Percentiles rank a stretch among this genome's conserved stretches.
These are phyloP conservation scores for Porites cylindrica DNA, from an alignment of 92 coral and sea anemone genomes.

Conservation along the genomic window DNA sequence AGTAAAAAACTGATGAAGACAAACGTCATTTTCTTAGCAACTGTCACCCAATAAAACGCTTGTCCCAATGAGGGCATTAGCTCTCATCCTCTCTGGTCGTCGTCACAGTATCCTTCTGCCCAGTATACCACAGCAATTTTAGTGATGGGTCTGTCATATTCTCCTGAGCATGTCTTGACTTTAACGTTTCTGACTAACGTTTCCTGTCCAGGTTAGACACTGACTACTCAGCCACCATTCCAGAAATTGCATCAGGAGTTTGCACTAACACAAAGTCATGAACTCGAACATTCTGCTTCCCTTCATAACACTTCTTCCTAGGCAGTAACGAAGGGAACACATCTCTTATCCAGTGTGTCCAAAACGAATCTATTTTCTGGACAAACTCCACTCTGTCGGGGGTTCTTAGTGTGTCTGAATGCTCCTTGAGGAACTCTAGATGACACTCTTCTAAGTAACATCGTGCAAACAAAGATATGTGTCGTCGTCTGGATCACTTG, in stretches of 20 bases:
- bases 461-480: conserved; percentile 64
- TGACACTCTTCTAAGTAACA: conserved; percentile 71
- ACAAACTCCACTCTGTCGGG: conserved; percentile 72
- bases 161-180: conserved; percentile 33
- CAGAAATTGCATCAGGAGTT: conserved; percentile 50
- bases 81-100: conserved; percentile 16
- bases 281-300: conserved; percentile 53
- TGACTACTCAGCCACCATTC: conserved; percentile 54
- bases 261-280: conserved; percentile 62
- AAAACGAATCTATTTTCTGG: conserved; percentile 65
- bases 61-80: conserved; percentile 9
- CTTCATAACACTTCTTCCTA: conserved; percentile 62
- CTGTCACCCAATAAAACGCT: too few species aligned
- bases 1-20: too few species aligned
- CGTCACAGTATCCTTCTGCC: conserved; percentile 32
- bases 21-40: too few species aligned
- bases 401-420: conserved; percentile 67
- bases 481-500: conserved; percentile 73
- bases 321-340: conserved; percentile 68
- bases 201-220: conserved; percentile 64
- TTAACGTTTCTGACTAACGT: conserved; percentile 49
- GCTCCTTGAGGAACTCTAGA: conserved; percentile 76
- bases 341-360: conserved; percentile 76
- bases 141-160: conserved; percentile 45
- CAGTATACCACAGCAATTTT: conserved; percentile 49